Conservation (phyloP, 2,888 invertebrate genomes). For the Andrena hattorfiana region DNA sequence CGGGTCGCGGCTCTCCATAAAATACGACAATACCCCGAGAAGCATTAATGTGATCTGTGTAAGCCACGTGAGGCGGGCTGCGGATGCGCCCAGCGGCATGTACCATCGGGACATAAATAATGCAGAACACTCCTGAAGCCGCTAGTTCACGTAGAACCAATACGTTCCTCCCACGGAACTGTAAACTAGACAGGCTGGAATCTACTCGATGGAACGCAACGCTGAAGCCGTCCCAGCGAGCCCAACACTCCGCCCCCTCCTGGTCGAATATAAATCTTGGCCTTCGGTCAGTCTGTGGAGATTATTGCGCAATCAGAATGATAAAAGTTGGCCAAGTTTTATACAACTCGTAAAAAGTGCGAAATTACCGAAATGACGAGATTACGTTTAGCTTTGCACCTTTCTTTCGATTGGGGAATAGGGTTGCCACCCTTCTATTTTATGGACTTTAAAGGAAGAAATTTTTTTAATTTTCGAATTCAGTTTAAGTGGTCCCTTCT, state of each 20-base stretch:
- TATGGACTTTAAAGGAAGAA: too few relatives aligned
- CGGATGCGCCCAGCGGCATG: conserved; percentile 51
- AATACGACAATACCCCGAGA: conserved; percentile 71
- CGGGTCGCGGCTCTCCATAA: conserved; percentile 60
- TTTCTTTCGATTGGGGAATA: too few relatives aligned
- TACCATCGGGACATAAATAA: conserved; percentile 76
- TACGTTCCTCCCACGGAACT: conserved; percentile 71
- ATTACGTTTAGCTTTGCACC: too few relatives aligned
- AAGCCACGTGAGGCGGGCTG: conserved; percentile 70
- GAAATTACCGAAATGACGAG: background rate
- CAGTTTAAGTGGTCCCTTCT: too few relatives aligned
- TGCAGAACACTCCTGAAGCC: conserved; percentile 78
- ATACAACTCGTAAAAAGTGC: too few relatives aligned
- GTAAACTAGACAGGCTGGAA: conserved; percentile 62
- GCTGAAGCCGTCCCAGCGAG: conserved; percentile 13
- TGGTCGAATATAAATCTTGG: conserved; percentile 43
- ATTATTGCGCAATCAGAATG: conserved; percentile 16
- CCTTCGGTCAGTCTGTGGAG: background rate
- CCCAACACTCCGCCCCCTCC: background rate
- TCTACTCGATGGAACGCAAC: conserved; percentile 49
- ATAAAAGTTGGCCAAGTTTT: background rate
- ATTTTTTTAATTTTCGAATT: too few relatives aligned
- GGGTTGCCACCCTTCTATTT: too few relatives aligned
- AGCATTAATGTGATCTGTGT: conserved; percentile 76
- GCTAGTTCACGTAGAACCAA: conserved; percentile 80